A percentile compares a stretch with the other conserved stretches of the same genome.
These are phyloP conservation scores for Staurois parvus DNA, from an alignment of 2,797 vertebrate species.

Conservation along the genomic window DNA sequence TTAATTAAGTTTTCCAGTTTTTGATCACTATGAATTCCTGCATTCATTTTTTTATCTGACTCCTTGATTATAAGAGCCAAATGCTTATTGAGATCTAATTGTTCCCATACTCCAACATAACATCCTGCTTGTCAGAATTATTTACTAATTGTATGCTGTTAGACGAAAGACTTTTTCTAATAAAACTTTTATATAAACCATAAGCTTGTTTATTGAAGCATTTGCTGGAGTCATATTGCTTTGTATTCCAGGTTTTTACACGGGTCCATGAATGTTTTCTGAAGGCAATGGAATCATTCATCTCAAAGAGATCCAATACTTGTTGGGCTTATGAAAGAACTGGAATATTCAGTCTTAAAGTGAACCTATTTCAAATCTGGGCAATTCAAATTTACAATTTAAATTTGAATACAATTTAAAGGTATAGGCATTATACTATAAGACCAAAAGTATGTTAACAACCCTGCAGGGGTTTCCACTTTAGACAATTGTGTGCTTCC, in stretches of 20 bases:
- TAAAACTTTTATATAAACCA: neutral
- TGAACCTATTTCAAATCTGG: too few relatives aligned
- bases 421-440: too few relatives aligned
- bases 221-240: neutral
- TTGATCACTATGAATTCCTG: neutral
- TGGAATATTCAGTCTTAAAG: too few relatives aligned
- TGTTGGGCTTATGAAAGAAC: too few relatives aligned
- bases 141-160: neutral
- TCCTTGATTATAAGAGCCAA: neutral
- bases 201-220: neutral
- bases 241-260: neutral
- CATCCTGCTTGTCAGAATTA: conserved; percentile 9
- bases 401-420: too few relatives aligned
- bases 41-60: neutral
- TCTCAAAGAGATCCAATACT: too few relatives aligned
- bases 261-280: neutral
- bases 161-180: neutral
- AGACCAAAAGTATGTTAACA: too few relatives aligned
- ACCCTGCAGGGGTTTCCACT: too few relatives aligned
- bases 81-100: conserved; percentile 1
- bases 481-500: too few relatives aligned
- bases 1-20: too few relatives aligned
- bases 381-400: too few relatives aligned
- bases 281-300: neutral
- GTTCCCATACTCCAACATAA: conserved; percentile 5